A percentile compares a stretch with the other conserved stretches of the same genome.
These are phyloP conservation scores for Xenopus petersii DNA, from an alignment of 2,797 vertebrate genomes.

Conservation along the genomic window DNA sequence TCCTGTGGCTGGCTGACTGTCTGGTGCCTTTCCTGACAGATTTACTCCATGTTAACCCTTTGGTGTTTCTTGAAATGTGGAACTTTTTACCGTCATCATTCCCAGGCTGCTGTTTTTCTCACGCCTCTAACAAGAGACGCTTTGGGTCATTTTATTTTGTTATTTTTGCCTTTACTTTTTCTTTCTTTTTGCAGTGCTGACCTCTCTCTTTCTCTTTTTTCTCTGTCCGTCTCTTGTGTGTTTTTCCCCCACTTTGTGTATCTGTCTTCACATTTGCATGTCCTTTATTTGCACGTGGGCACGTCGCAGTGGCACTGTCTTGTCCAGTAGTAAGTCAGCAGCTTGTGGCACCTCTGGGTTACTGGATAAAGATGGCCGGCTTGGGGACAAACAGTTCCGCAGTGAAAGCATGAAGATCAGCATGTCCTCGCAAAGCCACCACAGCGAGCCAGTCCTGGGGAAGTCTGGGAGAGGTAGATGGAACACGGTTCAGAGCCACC, in stretches of 20 bases:
- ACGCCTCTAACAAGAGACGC: slow-evolving; percentile 61
- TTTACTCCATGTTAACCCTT: slow-evolving; percentile 66
- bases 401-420: slow-evolving; percentile 75
- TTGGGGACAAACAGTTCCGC: slow-evolving; percentile 74
- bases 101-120: slow-evolving; percentile 50
- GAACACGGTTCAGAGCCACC: slow-evolving; percentile 93
- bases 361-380: slow-evolving; percentile 69
- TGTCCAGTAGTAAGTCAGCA: slow-evolving; percentile 83
- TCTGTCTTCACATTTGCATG: slow-evolving; percentile 64
- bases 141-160: slow-evolving; percentile 57
- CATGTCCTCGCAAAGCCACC: slow-evolving; percentile 71
- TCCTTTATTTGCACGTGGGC: slow-evolving; percentile 54
- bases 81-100: slow-evolving; percentile 55
- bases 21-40: slow-evolving; percentile 64
- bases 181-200: slow-evolving; percentile 65
- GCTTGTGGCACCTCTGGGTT: slow-evolving; percentile 70
- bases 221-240: slow-evolving; percentile 56
- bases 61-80: slow-evolving; percentile 56
- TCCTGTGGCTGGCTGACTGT: slow-evolving; percentile 62
- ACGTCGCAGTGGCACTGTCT: slow-evolving; percentile 78
- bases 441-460: slow-evolving; percentile 86
- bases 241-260: slow-evolving; percentile 60
- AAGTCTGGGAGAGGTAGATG: slow-evolving; percentile 87
- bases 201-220: slow-evolving; percentile 70
- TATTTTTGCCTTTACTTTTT: slow-evolving; percentile 46